A percentile compares a stretch with the other conserved stretches of the same genome.
These are phyloP conservation scores for Drosophila sordidula DNA, from an alignment of 2,888 invertebrate genomes.

Conservation along the genomic window DNA sequence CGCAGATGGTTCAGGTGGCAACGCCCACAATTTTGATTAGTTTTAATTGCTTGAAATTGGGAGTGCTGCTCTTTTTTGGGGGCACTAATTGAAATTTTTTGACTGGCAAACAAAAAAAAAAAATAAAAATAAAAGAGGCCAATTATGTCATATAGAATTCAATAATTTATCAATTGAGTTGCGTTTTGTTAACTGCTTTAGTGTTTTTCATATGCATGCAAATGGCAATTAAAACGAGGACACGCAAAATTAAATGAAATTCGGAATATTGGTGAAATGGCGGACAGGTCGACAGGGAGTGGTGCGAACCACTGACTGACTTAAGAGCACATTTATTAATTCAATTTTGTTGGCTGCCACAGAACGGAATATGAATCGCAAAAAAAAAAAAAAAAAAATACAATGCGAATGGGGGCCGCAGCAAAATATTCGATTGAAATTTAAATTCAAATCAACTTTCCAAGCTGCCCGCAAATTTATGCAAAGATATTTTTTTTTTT, in stretches of 20 bases:
- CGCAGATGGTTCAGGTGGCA: slow-evolving; percentile 45
- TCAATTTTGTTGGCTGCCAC: slow-evolving; percentile 35
- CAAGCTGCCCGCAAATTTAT: slow-evolving; percentile 70
- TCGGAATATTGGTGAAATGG: slow-evolving; percentile 9
- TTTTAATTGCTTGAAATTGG: slow-evolving; percentile 55
- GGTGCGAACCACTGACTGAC: slow-evolving; percentile 13
- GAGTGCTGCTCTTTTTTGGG: slow-evolving; percentile 17
- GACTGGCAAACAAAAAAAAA: slow-evolving; percentile 7
- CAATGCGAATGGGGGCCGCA: slow-evolving; percentile 17
- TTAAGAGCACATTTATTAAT: slow-evolving; percentile 49
- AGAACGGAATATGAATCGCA: slow-evolving; percentile 34
- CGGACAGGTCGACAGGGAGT: not conserved
- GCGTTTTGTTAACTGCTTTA: slow-evolving; percentile 39
- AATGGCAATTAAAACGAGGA: slow-evolving; percentile 60
- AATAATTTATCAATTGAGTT: slow-evolving; percentile 51
- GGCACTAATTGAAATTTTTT: slow-evolving; percentile 57
- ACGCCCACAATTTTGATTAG: slow-evolving; percentile 44
- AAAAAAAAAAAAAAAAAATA: slow-evolving; percentile 1
- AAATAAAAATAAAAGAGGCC: not conserved
- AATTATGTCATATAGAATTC: slow-evolving; percentile 46
- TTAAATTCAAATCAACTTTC: slow-evolving; percentile 75
- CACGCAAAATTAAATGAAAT: slow-evolving; percentile 37
- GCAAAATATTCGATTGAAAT: slow-evolving; percentile 63
- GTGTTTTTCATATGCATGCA: slow-evolving; percentile 43
- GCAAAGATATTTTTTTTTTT: slow-evolving; percentile 50